Conservation (phyloP, 2,113 vertebrate genomes). For the Saimiri boliviensis region DNA sequence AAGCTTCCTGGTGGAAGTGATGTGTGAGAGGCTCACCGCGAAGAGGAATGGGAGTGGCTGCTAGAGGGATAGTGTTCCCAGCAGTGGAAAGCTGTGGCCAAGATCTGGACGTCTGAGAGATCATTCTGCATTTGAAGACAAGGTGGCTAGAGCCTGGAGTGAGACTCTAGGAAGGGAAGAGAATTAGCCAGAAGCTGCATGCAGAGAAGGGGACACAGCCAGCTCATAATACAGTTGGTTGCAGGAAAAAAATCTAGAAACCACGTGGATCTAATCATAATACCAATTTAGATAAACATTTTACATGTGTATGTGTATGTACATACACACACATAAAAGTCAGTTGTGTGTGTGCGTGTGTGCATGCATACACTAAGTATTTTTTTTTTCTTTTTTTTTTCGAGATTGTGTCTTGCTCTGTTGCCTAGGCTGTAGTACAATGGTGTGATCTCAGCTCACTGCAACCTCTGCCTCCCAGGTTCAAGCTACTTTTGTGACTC, state of each 20-base stretch:
- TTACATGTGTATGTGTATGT: rapidly evolving
- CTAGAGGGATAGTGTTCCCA: neutral
- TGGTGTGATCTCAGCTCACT: no score
- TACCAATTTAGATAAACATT: neutral
- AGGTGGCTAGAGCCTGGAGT: neutral
- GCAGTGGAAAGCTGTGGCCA: neutral
- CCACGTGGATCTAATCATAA: neutral
- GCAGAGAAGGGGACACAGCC: neutral
- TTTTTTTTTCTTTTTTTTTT: neutral
- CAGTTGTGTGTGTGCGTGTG: neutral
- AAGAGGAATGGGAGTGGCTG: neutral
- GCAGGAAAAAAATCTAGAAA: neutral
- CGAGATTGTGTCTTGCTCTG: no score
- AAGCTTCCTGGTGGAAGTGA: neutral
- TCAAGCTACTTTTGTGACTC: no score
- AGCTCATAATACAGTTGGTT: neutral
- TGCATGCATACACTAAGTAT: neutral
- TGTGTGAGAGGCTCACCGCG: neutral
- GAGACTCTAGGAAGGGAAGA: neutral
- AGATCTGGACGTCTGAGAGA: neutral
- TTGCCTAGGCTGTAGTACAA: no score
- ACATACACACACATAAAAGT: neutral
- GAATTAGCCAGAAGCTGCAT: neutral
- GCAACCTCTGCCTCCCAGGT: no score
- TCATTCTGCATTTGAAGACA: neutral